Evolutionary conservation across 1,140 invertebrate species (phyloP), one percentile per base, ranked within the genome.

Genomic region (Ceratitis capitata): DNA sequence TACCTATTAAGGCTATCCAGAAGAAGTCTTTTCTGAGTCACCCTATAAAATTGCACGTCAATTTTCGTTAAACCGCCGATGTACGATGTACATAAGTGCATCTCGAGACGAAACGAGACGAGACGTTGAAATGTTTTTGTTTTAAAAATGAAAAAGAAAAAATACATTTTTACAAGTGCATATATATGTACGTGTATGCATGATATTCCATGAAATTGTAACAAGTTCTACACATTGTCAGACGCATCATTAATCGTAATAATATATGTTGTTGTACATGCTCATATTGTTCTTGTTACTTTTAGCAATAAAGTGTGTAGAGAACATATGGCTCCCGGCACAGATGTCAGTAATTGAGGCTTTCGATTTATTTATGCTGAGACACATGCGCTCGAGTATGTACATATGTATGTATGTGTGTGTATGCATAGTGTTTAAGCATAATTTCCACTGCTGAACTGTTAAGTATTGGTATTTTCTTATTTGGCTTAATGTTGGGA

Each of bases 211-310:
- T 7, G 69, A 47, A 78, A 78, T 47, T 23, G 35, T 42, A 78
- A 78, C 69, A 78, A 78, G 69, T 78, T 78, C 42, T 45, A 45
- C 39, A 35, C 69, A 47, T 78, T 78, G 69, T 78, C 69, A 78
- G 69, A 78, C 69, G 69, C 69, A 78, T 78, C 69, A 78, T 78
- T 78, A 78, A 78, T 78, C 39, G 69, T 78, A 23, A 78, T 78
- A 45, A 78, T 78, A 78, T 42, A 45, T 64, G 61, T 1, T 35
- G 7, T 12, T 26, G 23, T 64, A 35, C 23, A 29, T 32, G 26
- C 26, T 1, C 10, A 0, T 32, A 56, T 56, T 19, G 5, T 12
- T 53, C 16, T 9, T n/a, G 19, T 1, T n/a, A 56, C 51, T 3
- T 32, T n/a, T 14, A 69, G 32, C 35, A n/a, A n/a, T n/a, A 69